Evolutionary conservation across 2,888 invertebrate species (phyloP).

Genomic region (Dermolepida albohirtum): DNA sequence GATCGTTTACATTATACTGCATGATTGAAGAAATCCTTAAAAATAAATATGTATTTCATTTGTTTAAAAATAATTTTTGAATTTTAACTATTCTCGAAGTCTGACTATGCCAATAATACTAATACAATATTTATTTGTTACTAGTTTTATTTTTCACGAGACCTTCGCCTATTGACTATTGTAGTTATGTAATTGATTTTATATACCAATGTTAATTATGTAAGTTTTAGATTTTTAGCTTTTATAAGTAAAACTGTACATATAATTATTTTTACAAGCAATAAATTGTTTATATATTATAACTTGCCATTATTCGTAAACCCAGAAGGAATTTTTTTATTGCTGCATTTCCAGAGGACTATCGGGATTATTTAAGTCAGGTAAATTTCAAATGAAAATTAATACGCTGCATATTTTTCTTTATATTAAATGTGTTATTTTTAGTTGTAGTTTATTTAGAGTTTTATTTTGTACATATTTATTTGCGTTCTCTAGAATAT

Average conservation of each 20-base stretch:
- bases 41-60: slow-evolving; percentile 15
- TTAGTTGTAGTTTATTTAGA: slow-evolving; percentile 22
- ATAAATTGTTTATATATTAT: slow-evolving; percentile 36
- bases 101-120: slow-evolving; percentile 37
- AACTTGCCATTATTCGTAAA: slow-evolving; percentile 25
- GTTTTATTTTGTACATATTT: slow-evolving; percentile 36
- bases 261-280: slow-evolving; percentile 37
- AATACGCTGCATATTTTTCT: background rate
- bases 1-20: background rate
- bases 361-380: slow-evolving; percentile 5
- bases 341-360: slow-evolving; percentile 35
- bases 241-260: slow-evolving; percentile 34
- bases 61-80: slow-evolving; percentile 14
- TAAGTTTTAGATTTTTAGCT: slow-evolving; percentile 35
- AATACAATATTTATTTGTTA: slow-evolving; percentile 36
- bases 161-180: slow-evolving; percentile 6
- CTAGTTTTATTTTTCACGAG: slow-evolving; percentile 14
- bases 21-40: background rate
- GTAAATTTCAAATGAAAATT: slow-evolving; percentile 25
- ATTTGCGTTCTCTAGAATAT: slow-evolving; percentile 14
- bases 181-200: slow-evolving; percentile 24
- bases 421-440: background rate
- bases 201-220: slow-evolving; percentile 45
- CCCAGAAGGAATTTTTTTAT: slow-evolving; percentile 13
- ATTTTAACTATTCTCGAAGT: slow-evolving; percentile 31